A percentile compares a stretch with the other conserved stretches of the same genome.
Evolutionary conservation across 64 coral and sea anemone genomes (phyloP).

Genomic region (Astreopora myriophthalma): DNA sequence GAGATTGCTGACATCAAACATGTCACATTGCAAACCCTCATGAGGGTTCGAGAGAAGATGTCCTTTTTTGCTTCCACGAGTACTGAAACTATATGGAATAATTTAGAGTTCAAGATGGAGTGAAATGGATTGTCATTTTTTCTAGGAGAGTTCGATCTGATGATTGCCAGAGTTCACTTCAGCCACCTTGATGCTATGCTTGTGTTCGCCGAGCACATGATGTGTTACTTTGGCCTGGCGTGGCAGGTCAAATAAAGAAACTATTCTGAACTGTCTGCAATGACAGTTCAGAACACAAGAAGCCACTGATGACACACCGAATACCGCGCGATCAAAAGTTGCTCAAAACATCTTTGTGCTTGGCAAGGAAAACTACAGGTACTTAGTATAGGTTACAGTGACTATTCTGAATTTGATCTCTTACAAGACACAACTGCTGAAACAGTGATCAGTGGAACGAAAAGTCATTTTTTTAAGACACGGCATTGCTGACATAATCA

Average conservation of each 20-base stretch:
- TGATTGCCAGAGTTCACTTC: constrained; percentile 14
- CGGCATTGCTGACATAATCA: constrained; percentile 17
- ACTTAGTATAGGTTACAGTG: not conserved
- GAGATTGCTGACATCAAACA: no score
- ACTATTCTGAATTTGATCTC: constrained; percentile 9
- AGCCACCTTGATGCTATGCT: constrained; percentile 21
- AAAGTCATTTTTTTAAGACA: not conserved
- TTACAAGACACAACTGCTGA: not conserved
- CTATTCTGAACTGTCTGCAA: not conserved
- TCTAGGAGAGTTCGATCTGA: constrained; percentile 22
- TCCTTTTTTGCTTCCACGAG: not conserved
- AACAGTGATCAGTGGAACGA: constrained; percentile 3
- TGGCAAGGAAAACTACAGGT: not conserved
- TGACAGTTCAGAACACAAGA: constrained; percentile 3
- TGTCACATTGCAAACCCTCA: no score
- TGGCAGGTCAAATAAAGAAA: constrained; percentile 22
- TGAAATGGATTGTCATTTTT: not conserved
- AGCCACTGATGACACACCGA: constrained; percentile 47
- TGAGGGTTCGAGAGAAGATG: not conserved
- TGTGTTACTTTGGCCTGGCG: not conserved
- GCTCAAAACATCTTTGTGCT: not conserved
- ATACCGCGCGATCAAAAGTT: not conserved
- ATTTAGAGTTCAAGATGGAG: constrained; percentile 48
- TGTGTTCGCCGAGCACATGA: constrained; percentile 38
- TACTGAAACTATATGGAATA: constrained; percentile 14